A percentile compares a stretch with the other conserved stretches of the same genome.
Evolutionary conservation across 2,797 vertebrate genomes (phyloP).

Genomic region (Kryptopterus vitreolus): DNA sequence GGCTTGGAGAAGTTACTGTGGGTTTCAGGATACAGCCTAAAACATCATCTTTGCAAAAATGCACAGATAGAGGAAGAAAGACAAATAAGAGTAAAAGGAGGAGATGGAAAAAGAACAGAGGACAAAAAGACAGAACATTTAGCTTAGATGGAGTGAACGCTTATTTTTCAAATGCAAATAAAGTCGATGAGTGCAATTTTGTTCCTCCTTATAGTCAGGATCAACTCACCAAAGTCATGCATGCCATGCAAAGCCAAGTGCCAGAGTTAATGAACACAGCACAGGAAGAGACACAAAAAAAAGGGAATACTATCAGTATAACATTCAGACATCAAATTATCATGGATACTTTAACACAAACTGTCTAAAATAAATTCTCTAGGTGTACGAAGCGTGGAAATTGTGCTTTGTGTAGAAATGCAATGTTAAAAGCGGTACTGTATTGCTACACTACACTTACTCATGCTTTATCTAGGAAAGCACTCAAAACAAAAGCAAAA

Average conservation of each 20-base stretch:
- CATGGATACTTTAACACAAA: neutral
- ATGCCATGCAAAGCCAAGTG: slow-evolving; percentile 76
- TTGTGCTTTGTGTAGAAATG: neutral
- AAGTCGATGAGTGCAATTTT: neutral
- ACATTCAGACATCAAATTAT: neutral
- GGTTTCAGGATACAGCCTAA: slow-evolving; percentile 94
- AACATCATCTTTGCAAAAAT: slow-evolving; percentile 82
- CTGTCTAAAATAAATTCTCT: neutral
- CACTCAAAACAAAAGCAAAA: neutral
- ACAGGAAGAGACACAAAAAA: slow-evolving; percentile 47
- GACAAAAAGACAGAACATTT: slow-evolving; percentile 28
- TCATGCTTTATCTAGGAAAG: neutral
- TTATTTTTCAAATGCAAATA: slow-evolving; percentile 2
- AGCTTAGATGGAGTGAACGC: slow-evolving; percentile 47
- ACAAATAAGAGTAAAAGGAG: too few species aligned
- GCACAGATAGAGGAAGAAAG: slow-evolving; percentile 44
- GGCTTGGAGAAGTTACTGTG: slow-evolving; percentile 87
- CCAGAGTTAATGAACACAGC: slow-evolving; percentile 61
- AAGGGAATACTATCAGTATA: slow-evolving; percentile 34
- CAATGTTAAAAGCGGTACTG: neutral
- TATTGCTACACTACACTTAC: neutral
- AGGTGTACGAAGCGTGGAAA: neutral
- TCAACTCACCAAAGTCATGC: slow-evolving; percentile 79
- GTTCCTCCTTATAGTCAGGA: slow-evolving; percentile 38
- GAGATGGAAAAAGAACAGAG: neutral